phyloP scores from a whole-genome alignment of 2,113 vertebrate genomes.

The Romanogobio albipinnatus region DNA sequence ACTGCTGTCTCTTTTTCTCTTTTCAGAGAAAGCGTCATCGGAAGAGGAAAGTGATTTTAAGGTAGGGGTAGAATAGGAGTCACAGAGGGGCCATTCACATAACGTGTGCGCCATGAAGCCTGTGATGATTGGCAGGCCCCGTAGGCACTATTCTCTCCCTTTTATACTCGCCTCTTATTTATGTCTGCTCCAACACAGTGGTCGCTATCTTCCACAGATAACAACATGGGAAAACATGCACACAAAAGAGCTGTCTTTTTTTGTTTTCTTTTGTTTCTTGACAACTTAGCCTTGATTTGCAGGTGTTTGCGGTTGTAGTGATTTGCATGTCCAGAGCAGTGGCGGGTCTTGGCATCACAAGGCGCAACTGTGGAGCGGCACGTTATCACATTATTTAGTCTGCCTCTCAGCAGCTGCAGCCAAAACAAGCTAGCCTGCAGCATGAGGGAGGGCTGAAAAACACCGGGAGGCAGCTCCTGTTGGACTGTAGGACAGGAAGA shows the following conservation, averaged over 20 bases:
- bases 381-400: constrained; percentile 60
- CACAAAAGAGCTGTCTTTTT: constrained; percentile 10
- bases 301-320: constrained; percentile 38
- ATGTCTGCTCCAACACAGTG: constrained; percentile 14
- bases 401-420: constrained; percentile 50
- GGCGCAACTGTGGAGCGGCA: constrained; percentile 43
- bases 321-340: constrained; percentile 47
- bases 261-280: constrained; percentile 28
- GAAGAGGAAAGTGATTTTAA: constrained; percentile 37
- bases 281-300: constrained; percentile 42
- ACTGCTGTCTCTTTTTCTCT: background rate
- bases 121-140: constrained; percentile 39
- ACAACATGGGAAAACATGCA: constrained; percentile 40
- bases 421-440: constrained; percentile 54
- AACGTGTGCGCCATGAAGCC: constrained; percentile 12
- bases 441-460: constrained; percentile 45
- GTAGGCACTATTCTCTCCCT: constrained; percentile 19
- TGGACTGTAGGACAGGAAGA: constrained; percentile 21
- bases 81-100: constrained; percentile 23
- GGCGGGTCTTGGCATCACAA: constrained; percentile 45
- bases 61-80: constrained; percentile 33
- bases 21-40: background rate
- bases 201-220: constrained; percentile 23
- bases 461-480: constrained; percentile 41
- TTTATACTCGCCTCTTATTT: constrained; percentile 20